phyloP scores from a whole-genome alignment of 1,140 invertebrate species.

The Drosophila ficusphila region DNA sequence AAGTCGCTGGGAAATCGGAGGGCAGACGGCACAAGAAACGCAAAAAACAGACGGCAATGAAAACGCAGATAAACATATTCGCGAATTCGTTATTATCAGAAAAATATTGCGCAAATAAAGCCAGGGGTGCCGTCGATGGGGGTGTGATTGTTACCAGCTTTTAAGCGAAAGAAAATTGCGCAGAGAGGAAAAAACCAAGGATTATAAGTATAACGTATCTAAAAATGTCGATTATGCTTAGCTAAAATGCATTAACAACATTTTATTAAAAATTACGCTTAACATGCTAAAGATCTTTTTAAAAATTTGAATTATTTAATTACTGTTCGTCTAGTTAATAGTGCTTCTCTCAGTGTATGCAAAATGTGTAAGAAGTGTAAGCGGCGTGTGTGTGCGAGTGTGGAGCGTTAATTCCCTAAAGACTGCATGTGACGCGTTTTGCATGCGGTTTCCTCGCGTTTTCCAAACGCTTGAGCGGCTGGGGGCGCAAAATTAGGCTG shows the following conservation, averaged over 20 bases:
- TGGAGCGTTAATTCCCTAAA: constrained; percentile 63
- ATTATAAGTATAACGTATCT: background rate
- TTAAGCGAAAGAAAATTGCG: constrained; percentile 53
- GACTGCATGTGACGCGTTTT: constrained; percentile 80
- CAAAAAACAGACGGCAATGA: constrained; percentile 65
- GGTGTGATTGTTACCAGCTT: constrained; percentile 26
- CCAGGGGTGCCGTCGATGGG: constrained; percentile 20
- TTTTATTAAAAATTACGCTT: no score
- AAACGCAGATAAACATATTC: constrained; percentile 82
- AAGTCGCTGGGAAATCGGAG: background rate
- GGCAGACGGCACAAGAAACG: constrained; percentile 11
- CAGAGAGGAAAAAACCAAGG: constrained; percentile 46
- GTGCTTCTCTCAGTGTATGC: background rate
- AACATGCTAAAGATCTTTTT: no score
- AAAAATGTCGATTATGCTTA: no score
- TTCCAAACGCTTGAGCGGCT: constrained; percentile 20
- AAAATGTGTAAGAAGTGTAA: constrained; percentile 6
- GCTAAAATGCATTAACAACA: no score
- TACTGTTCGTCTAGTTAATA: no score
- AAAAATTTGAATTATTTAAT: background rate
- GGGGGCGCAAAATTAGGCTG: background rate
- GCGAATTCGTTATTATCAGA: constrained; percentile 82
- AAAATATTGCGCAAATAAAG: constrained; percentile 80
- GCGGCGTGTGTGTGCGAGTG: constrained; percentile 5
- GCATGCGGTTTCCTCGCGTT: constrained; percentile 68